phyloP scores from a whole-genome alignment of 1,140 invertebrate species.

The Parasteatoda tepidariorum region DNA sequence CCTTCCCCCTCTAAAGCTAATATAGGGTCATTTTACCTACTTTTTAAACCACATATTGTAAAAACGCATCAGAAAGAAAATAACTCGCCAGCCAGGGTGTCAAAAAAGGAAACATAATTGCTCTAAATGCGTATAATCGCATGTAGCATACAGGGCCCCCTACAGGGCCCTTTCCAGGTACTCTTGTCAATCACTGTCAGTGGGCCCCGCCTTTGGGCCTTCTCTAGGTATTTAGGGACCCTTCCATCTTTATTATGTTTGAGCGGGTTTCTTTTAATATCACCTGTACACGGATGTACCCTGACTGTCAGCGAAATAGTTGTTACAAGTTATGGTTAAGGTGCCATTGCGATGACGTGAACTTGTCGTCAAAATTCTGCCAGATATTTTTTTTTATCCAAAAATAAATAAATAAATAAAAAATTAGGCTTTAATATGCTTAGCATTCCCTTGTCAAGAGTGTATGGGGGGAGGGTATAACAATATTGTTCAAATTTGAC shows the following conservation, averaged over 20 bases:
- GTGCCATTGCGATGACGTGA: neutral
- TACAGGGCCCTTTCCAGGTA: neutral
- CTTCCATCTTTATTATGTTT: conserved; percentile 32
- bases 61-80: neutral
- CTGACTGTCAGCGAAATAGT: neutral
- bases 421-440: no score
- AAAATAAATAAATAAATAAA: no score
- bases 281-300: neutral
- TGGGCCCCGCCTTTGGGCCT: conserved; percentile 9
- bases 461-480: no score
- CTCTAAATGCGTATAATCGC: conserved; percentile 50
- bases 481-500: no score
- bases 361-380: neutral
- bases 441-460: no score
- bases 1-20: conserved; percentile 1
- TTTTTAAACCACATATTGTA: neutral
- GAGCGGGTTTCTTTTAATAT: neutral
- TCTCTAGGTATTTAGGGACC: conserved; percentile 31
- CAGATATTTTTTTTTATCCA: no score
- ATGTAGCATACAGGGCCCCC: conserved; percentile 11
- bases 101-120: conserved; percentile 33
- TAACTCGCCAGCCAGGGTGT: neutral
- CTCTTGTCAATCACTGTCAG: conserved; percentile 46
- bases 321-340: neutral
- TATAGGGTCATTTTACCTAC: neutral